Evolutionary conservation across 2,888 invertebrate genomes (phyloP).

Genomic region (Chouioia cunea): DNA sequence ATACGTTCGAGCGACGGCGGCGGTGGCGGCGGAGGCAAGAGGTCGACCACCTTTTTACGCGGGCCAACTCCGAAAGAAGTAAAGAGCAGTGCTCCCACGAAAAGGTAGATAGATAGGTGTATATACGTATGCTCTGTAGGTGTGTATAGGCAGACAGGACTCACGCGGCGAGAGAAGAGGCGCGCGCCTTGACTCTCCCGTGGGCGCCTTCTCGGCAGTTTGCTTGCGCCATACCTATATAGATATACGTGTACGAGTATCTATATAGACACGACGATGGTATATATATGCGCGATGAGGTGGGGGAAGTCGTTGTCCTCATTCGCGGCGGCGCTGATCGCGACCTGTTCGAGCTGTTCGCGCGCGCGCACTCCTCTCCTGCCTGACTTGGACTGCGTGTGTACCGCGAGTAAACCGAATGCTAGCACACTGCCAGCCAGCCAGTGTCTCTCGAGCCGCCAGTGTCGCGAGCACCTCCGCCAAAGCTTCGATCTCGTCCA

Average conservation of each 20-base stretch:
- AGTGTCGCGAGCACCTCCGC: conserved; percentile 34
- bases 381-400: neutral
- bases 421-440: conserved; percentile 7
- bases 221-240: neutral
- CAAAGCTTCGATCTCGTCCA: neutral
- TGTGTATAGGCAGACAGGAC: too few relatives aligned
- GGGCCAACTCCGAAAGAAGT: conserved; percentile 11
- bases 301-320: conserved; percentile 49
- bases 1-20: neutral
- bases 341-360: conserved; percentile 45
- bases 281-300: neutral
- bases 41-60: conserved; percentile 29
- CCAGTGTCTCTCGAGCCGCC: neutral
- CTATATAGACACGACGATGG: too few relatives aligned
- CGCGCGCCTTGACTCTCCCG: neutral
- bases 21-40: neutral
- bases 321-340: conserved; percentile 46
- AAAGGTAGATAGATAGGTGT: neutral
- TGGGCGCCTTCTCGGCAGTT: neutral
- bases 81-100: neutral
- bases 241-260: neutral
- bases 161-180: too few relatives aligned
- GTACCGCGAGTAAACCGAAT: neutral
- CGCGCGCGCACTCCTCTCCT: neutral
- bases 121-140: too few relatives aligned